These are phyloP conservation scores for Pseudorhombus dupliciocellatus DNA, from an alignment of 2,113 vertebrate species.

Conservation along the genomic window DNA sequence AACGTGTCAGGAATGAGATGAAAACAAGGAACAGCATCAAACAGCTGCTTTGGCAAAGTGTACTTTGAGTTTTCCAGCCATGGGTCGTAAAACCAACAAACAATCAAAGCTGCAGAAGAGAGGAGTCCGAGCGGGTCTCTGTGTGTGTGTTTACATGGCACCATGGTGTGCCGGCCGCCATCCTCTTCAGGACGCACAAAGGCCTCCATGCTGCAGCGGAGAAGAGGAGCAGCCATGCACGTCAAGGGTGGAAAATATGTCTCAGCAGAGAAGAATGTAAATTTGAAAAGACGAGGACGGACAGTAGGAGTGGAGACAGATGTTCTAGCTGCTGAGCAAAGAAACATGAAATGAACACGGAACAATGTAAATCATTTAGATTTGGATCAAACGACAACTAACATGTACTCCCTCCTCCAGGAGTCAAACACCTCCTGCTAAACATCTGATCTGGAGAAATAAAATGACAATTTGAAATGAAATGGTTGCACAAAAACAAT, in stretches of 20 bases:
- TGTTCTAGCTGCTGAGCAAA: constrained; percentile 40
- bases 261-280: constrained; percentile 55
- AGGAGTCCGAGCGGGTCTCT: constrained; percentile 9
- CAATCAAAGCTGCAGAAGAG: constrained; percentile 35
- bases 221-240: constrained; percentile 10
- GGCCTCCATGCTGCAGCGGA: constrained; percentile 36
- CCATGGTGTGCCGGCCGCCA: constrained; percentile 28
- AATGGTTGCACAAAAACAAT: constrained; percentile 54
- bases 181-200: constrained; percentile 23
- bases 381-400: constrained; percentile 1
- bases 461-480: constrained; percentile 22
- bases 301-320: constrained; percentile 43
- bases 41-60: constrained; percentile 28
- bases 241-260: constrained; percentile 53
- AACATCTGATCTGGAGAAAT: constrained; percentile 10
- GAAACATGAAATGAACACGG: constrained; percentile 11
- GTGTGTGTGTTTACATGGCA: constrained; percentile 40
- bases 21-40: constrained; percentile 61
- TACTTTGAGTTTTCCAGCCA: constrained; percentile 22
- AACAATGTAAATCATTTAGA: constrained; percentile 12
- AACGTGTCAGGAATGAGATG: constrained; percentile 66
- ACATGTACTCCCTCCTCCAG: background rate
- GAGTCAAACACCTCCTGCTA: constrained; percentile 2
- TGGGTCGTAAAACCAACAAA: constrained; percentile 35
- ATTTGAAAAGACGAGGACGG: constrained; percentile 45